These are phyloP conservation scores for Charanyca ferruginea DNA, from an alignment of 2,888 invertebrate species.

Conservation along the genomic window DNA sequence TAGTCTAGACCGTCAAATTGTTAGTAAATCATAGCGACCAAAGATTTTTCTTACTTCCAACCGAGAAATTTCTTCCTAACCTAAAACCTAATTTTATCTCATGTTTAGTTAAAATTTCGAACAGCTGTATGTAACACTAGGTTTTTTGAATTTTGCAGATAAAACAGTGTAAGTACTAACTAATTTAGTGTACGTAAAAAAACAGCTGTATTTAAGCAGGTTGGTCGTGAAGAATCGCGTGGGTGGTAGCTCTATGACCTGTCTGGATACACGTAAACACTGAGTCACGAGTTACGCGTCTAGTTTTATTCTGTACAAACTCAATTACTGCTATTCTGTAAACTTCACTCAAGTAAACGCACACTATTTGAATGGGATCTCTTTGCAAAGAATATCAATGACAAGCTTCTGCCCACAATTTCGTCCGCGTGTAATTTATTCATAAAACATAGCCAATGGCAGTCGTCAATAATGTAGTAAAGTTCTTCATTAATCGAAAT, in stretches of 20 bases:
- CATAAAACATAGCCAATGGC: no score
- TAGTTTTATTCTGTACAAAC: constrained; percentile 22
- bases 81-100: constrained; percentile 10
- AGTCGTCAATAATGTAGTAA: no score
- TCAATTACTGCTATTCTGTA: not conserved
- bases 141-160: constrained; percentile 14
- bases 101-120: constrained; percentile 2
- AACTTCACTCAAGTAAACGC: not conserved
- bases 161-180: constrained; percentile 6
- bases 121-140: constrained; percentile 1
- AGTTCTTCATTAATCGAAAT: no score
- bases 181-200: constrained; percentile 27
- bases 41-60: not conserved
- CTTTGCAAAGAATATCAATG: no score
- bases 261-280: constrained; percentile 26
- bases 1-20: no score
- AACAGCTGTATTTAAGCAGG: constrained; percentile 25
- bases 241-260: constrained; percentile 40
- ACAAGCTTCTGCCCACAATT: no score
- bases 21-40: not conserved
- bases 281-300: constrained; percentile 39
- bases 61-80: constrained; percentile 6
- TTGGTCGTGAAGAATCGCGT: constrained; percentile 34
- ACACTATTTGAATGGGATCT: no score
- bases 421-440: no score